phyloP scores from a whole-genome alignment of 2,888 invertebrate genomes.

The Callyntrura guangdongensis region DNA sequence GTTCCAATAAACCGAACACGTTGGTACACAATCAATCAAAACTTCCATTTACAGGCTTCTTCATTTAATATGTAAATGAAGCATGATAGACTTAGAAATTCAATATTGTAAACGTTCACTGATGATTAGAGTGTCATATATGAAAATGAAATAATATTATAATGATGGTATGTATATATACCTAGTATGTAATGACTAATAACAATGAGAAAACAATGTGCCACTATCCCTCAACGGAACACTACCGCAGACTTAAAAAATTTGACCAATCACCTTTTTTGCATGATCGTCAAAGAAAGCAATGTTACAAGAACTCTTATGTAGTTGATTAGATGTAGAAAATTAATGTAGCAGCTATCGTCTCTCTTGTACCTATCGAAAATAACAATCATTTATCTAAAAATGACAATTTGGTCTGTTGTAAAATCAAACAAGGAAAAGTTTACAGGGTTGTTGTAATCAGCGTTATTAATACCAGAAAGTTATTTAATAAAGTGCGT shows the following conservation, averaged over 20 bases:
- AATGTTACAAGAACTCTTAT: neutral
- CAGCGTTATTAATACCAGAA: neutral
- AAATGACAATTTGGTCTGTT: neutral
- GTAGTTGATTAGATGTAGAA: constrained; percentile 8
- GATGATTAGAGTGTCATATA: constrained; percentile 19
- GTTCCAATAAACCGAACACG: neutral
- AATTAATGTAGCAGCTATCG: neutral
- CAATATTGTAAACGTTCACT: constrained; percentile 12
- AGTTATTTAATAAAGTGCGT: constrained; percentile 6
- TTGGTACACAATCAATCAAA: constrained; percentile 41
- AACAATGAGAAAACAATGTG: constrained; percentile 6
- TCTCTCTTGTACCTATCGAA: constrained; percentile 29
- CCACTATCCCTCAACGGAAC: neutral
- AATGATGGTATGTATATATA: neutral
- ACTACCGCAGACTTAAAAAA: constrained; percentile 20
- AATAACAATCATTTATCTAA: neutral
- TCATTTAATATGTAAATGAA: constrained; percentile 64
- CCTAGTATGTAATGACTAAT: neutral
- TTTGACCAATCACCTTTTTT: constrained; percentile 2
- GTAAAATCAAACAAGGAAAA: neutral
- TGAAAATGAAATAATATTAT: constrained; percentile 1
- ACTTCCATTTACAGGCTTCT: constrained; percentile 59
- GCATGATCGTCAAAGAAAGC: neutral
- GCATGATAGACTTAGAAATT: neutral
- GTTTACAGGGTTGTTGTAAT: constrained; percentile 26